Evolutionary conservation across 2,113 vertebrate species (phyloP), one percentile per base, ranked within the genome.

Genomic region (Pandion haliaetus): DNA sequence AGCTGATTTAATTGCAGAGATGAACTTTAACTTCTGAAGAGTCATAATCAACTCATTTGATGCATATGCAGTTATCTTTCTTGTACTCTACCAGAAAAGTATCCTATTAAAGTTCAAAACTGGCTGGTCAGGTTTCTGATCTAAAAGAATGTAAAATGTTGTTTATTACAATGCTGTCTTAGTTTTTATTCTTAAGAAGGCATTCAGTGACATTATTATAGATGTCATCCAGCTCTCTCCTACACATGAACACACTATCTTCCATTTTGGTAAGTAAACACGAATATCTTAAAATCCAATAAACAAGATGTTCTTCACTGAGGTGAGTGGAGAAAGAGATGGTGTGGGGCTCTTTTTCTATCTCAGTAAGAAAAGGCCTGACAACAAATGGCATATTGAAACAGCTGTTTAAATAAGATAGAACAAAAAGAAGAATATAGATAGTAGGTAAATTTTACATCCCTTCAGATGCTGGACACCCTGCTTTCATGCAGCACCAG

Each of bases 21-120:
- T 96, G 98, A 98, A 97, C 95, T 97, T 96, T 93, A 95, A 88
- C 83, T 94, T 95, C 91, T 90, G 61, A 96, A 93, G 76, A 90
- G 78, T 91, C n/a, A 73, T 91, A 93, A 93, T 83, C 42, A 73
- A 77, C 17, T 71, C 65, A 34, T 79, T 95, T 83, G 72, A 96
- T 80, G 52, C 78, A 86, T 54, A 83, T 40, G 49, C 28, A 58
- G 77, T 93, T 95, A 44, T 80, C 49, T 84, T 81, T 84, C 86
- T 90, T 79, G 67, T 94, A 86, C 19, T 63, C 7, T 45, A 38
- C n/a, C 17, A 71, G 34, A 88, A 95, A 95, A 92, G 77, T 29
- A 66, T 42, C 65, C 29, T 63, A 31, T 91, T 95, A 66, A 93
- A 94, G 50, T 82, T 89, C 84, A 94, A 78, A 95, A 81, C n/a